phyloP scores from a whole-genome alignment of 2,888 invertebrate species.

The Drosophila acutilabella region DNA sequence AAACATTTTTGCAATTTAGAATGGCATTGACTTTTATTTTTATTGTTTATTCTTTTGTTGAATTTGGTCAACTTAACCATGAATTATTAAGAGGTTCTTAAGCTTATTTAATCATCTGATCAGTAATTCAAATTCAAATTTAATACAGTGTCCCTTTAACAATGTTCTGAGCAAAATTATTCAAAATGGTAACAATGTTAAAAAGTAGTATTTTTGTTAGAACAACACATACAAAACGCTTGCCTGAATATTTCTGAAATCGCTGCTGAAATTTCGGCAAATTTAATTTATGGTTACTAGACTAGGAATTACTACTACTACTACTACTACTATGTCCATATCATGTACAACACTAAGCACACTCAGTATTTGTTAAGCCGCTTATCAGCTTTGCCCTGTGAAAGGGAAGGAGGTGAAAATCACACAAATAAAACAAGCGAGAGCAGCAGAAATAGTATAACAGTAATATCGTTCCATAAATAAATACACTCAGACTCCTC shows the following conservation, averaged over 20 bases:
- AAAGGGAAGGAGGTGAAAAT: conserved; percentile 6
- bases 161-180: not conserved
- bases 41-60: not conserved
- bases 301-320: not conserved
- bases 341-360: conserved; percentile 25
- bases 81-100: conserved; percentile 6
- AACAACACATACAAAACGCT: not conserved
- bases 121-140: conserved; percentile 21
- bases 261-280: conserved; percentile 15
- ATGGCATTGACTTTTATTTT: conserved; percentile 10
- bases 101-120: not conserved
- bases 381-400: conserved; percentile 72
- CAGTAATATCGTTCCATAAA: conserved; percentile 1
- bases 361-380: conserved; percentile 68
- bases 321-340: conserved; percentile 5
- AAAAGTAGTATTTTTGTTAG: not conserved
- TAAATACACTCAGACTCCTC: not conserved
- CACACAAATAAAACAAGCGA: conserved; percentile 50
- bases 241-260: too few relatives aligned
- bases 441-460: conserved; percentile 18
- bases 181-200: too few relatives aligned
- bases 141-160: not conserved
- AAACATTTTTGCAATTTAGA: too few relatives aligned
- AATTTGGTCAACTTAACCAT: conserved; percentile 14
- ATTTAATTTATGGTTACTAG: conserved; percentile 26